Evolutionary conservation across 2,797 vertebrate species (phyloP).

Genomic region (Xerus rutilus): DNA sequence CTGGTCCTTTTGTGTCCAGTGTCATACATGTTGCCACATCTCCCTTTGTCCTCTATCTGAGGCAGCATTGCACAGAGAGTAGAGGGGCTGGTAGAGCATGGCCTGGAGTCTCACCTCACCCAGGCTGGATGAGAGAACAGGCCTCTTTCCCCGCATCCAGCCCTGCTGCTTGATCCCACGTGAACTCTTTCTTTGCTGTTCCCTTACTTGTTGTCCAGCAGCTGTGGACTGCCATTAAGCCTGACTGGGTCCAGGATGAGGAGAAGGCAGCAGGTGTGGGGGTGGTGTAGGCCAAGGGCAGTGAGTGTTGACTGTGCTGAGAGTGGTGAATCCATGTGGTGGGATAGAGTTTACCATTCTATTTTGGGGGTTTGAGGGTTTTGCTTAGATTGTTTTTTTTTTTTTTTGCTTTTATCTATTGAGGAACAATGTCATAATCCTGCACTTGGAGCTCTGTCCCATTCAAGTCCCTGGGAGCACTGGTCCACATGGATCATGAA

Average conservation of each 20-base stretch:
- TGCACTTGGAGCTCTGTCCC: not conserved
- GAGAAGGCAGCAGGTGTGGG: not conserved
- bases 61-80: too few relatives aligned
- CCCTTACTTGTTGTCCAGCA: rapidly evolving
- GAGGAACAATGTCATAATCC: not conserved
- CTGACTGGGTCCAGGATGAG: not conserved
- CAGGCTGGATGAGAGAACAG: too few relatives aligned
- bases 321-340: too few relatives aligned
- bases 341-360: not conserved
- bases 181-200: not conserved
- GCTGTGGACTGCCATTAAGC: too few relatives aligned
- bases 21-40: not conserved
- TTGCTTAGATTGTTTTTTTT: not conserved
- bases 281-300: not conserved
- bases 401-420: not conserved
- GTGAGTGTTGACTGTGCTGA: not conserved
- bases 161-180: too few relatives aligned
- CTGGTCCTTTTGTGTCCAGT: not conserved
- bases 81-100: not conserved
- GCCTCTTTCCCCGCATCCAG: rapidly evolving
- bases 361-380: not conserved
- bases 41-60: not conserved
- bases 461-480: not conserved
- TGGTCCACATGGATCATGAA: not conserved
- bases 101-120: not conserved